These are phyloP conservation scores for Falco rusticolus DNA, from an alignment of 2,797 vertebrate species.

Conservation along the genomic window DNA sequence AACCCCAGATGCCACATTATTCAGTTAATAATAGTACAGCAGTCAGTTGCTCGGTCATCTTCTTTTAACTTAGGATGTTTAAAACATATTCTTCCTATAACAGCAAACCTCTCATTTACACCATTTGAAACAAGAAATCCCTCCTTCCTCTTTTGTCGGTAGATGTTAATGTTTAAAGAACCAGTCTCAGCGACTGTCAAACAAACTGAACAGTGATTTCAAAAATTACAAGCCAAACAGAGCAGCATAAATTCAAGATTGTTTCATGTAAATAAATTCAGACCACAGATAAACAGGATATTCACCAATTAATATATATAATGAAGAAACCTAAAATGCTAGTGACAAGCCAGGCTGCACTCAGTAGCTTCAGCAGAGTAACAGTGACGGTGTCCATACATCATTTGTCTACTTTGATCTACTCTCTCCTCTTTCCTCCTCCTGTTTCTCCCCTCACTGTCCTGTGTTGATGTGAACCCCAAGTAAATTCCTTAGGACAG, in stretches of 20 bases:
- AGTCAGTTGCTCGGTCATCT: not conserved
- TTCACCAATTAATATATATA: not conserved
- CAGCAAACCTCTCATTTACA: not conserved
- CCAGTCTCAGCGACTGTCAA: not conserved
- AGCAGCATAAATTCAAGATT: not conserved
- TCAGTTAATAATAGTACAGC: slow-evolving; percentile 4
- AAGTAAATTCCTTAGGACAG: not conserved
- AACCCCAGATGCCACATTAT: not conserved
- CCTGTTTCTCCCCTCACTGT: not conserved
- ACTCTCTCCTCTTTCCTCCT: not conserved
- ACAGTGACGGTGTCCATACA: not conserved
- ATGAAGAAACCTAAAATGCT: not conserved
- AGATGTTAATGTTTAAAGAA: not conserved
- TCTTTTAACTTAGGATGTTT: slow-evolving; percentile 17
- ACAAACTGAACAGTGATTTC: not conserved
- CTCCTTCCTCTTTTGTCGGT: not conserved
- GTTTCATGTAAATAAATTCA: not conserved
- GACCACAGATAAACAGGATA: not conserved
- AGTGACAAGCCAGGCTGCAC: not conserved
- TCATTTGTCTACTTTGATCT: not conserved
- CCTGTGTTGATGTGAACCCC: not conserved
- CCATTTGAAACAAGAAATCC: slow-evolving; percentile 15
- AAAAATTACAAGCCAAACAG: not conserved
- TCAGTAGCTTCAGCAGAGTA: not conserved
- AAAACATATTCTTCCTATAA: not conserved